Conservation (phyloP, 2,888 invertebrate species). For the Kuschelorhynchus macadamiae region DNA sequence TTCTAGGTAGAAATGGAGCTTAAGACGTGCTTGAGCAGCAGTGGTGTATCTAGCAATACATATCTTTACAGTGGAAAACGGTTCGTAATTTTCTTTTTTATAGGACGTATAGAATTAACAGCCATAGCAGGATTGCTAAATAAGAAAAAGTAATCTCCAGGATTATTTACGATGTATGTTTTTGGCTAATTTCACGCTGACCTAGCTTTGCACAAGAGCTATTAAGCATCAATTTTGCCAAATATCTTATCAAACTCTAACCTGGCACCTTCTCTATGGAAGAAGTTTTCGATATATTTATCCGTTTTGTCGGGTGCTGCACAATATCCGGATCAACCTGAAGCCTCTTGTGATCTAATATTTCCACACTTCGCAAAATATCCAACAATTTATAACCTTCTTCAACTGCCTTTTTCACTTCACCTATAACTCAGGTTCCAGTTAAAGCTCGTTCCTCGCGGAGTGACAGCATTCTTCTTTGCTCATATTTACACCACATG, state of each 20-base stretch:
- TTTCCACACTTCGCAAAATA: slow-evolving; percentile 30
- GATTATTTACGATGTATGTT: too few species aligned
- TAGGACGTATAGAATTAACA: too few species aligned
- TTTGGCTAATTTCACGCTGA: too few species aligned
- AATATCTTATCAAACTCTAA: neutral
- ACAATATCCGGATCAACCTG: slow-evolving; percentile 49
- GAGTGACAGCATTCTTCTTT: slow-evolving; percentile 58
- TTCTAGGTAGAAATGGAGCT: too few species aligned
- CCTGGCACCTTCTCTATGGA: slow-evolving; percentile 46
- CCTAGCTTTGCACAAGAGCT: slow-evolving; percentile 35
- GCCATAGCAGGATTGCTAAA: too few species aligned
- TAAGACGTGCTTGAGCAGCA: too few species aligned
- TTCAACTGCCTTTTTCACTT: slow-evolving; percentile 59
- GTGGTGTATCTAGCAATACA: too few species aligned
- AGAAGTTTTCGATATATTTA: slow-evolving; percentile 51
- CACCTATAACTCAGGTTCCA: slow-evolving; percentile 53
- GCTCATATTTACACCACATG: slow-evolving; percentile 56
- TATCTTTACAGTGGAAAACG: too few species aligned
- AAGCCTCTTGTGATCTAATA: slow-evolving; percentile 50
- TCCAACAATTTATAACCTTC: slow-evolving; percentile 59
- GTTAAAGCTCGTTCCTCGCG: slow-evolving; percentile 23
- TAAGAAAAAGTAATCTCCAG: too few species aligned
- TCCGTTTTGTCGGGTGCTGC: slow-evolving; percentile 46
- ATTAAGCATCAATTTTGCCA: neutral
- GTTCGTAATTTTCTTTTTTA: too few species aligned